Evolutionary conservation across 2,113 vertebrate species (phyloP), one percentile per base, ranked within the genome.

Genomic region (Poecilia latipinna): DNA sequence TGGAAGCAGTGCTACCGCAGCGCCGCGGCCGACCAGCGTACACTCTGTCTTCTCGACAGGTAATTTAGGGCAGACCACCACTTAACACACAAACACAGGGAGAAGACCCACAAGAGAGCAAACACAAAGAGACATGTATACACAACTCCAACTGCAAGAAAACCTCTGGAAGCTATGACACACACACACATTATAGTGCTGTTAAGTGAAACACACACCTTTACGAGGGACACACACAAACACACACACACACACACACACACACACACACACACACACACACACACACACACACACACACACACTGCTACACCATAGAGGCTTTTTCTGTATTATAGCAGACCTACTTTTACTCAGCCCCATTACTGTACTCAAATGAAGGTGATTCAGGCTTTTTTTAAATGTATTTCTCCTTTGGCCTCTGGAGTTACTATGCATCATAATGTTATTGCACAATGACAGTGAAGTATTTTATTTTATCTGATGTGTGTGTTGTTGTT

Each of bases 21-120:
- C 72, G 83, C 65, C 67, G 37, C 65, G 35, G 76, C 72, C 42
- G 65, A 74, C 78, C 78, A n/a, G 62, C 69, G 60, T 65, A 70
- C 72, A 82, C 80, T 91, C 77, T 57, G 70, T 89, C 84, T 86
- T 88, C 63, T 89, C 63, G 87, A 89, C 85, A 90, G 88, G 91
- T 91, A 70, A 91, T 86, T 90, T 86, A 62, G 82, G 65, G 65
- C 37, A 51, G 62, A 75, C 32, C 57, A 2, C 39, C 22, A n/a
- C 70, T 62, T 42, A 39, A 67, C 1, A 3, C 60, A 70, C 2
- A 22, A 61, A 68, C 64, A 61, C 51, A 57, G 24, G 22, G 51
- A 57, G 51, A 57, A 22, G 51, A 68, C 48, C 32, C 48, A 32
- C 22, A 73, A 57, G 73, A 28, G 33, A 15, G 29, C n/a, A 54